phyloP scores from a whole-genome alignment of 2,888 invertebrate species.

The Chloromyia formosa region DNA sequence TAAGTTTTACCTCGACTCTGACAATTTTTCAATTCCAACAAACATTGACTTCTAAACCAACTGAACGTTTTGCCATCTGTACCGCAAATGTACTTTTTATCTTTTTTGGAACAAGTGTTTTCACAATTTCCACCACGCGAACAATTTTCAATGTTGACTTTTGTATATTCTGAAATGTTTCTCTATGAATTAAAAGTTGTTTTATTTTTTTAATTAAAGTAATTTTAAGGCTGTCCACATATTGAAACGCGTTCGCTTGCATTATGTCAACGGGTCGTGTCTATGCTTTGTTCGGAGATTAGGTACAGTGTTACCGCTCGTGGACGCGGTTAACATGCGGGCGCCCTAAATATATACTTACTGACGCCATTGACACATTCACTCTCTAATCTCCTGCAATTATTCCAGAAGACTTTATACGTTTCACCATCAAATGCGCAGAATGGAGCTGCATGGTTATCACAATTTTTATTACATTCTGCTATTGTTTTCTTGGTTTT shows the following conservation, averaged over 20 bases:
- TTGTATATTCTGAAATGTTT: too few relatives aligned
- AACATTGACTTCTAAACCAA: background rate
- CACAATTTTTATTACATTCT: background rate
- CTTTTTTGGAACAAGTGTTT: too few relatives aligned
- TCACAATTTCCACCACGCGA: too few relatives aligned
- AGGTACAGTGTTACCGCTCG: too few relatives aligned
- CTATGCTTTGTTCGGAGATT: too few relatives aligned
- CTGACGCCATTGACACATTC: background rate
- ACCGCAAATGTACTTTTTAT: background rate
- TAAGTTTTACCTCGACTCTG: background rate
- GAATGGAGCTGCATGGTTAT: background rate
- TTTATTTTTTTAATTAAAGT: too few relatives aligned
- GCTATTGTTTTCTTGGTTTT: background rate
- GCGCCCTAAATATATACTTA: background rate
- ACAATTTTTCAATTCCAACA: background rate
- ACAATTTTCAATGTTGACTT: too few relatives aligned
- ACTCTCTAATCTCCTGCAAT: background rate
- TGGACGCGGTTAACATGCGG: too few relatives aligned
- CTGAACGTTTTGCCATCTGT: background rate
- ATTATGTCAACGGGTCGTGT: too few relatives aligned
- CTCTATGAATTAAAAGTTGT: too few relatives aligned
- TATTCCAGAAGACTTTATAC: constrained; percentile 8
- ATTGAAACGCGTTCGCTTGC: too few relatives aligned
- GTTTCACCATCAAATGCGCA: background rate
- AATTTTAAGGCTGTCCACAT: too few relatives aligned